Evolutionary conservation across 2,113 vertebrate species (phyloP), one percentile per base, ranked within the genome.

Genomic region (Tragulus kanchil): DNA sequence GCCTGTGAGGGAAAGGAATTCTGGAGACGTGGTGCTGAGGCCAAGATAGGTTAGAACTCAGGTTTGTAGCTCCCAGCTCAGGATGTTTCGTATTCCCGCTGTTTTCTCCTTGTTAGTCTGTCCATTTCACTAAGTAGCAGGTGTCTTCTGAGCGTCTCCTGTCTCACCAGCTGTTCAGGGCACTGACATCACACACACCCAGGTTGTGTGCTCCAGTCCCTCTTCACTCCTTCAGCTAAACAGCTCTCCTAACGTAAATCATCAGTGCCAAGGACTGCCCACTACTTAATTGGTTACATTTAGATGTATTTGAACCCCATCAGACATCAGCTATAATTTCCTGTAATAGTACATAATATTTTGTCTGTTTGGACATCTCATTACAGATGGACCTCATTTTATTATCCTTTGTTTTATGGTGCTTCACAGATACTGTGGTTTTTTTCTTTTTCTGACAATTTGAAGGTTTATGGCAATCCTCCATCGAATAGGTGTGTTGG

Each of bases 281-380:
- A 31, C 59, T n/a, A 3, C 65, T 81, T 48, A 58, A 13, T 52
- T 36, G 84, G 45, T 69, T 54, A 25, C 14, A n/a, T 62, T 42
- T 28, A n/a, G 28, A 85, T 69, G 15, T 25, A 11, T 62, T 56
- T 31, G 58, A 92, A 81, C n/a, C 59, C 79, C 17, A 11, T 93
- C 36, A 89, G 67, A n/a, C n/a, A 54, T 48, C 87, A 87, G n/a
- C 42, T 73, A 28, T 5, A 25, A 17, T 15, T 17, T 28, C 50
- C 28, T 54, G 12, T 69, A 88, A 45, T n/a, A 52, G 12, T 62
- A 54, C 19, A 42, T 25, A 48, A 10, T 84, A 31, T 81, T 93
- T 94, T 54, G 86, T 71, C 21, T 87, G 21, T 86, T 92, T 42
- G 6, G 56, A 84, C 69, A 86, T 92, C 52, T 69, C 36, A n/a